phyloP scores from a whole-genome alignment of 2,797 vertebrate genomes.

The Poecilia velifera region DNA sequence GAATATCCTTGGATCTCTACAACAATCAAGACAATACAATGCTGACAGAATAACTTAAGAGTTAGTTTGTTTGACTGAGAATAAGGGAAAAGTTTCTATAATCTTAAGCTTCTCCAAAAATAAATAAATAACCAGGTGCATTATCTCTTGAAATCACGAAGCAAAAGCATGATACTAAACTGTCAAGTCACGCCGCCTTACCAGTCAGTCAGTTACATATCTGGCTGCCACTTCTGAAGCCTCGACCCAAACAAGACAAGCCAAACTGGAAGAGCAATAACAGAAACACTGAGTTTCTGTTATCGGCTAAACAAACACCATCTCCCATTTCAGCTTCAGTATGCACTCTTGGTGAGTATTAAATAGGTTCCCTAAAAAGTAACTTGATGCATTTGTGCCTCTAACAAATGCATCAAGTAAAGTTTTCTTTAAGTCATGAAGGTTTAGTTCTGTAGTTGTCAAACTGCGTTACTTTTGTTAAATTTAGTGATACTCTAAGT shows the following conservation, averaged over 20 bases:
- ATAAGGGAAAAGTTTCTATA: neutral
- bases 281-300: slow-evolving; percentile 38
- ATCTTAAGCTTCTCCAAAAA: neutral
- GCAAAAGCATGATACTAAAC: neutral
- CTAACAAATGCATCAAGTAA: no score
- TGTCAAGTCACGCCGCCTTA: neutral
- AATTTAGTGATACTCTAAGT: neutral
- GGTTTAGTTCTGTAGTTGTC: neutral
- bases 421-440: neutral
- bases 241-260: slow-evolving; percentile 9
- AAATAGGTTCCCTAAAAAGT: neutral
- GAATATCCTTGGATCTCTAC: neutral
- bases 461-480: neutral
- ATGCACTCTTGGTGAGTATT: neutral
- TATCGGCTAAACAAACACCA: slow-evolving; percentile 38
- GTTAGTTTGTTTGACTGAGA: neutral
- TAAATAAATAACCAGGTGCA: neutral
- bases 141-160: neutral
- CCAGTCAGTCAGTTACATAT: neutral
- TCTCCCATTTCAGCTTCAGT: neutral
- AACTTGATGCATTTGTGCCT: neutral
- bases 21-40: neutral
- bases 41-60: neutral
- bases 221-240: slow-evolving; percentile 11
- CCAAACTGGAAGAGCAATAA: slow-evolving; percentile 29